A percentile compares a stretch with the other conserved stretches of the same genome.
Conservation (phyloP, 2,797 vertebrate species). For the Balearica regulorum region DNA sequence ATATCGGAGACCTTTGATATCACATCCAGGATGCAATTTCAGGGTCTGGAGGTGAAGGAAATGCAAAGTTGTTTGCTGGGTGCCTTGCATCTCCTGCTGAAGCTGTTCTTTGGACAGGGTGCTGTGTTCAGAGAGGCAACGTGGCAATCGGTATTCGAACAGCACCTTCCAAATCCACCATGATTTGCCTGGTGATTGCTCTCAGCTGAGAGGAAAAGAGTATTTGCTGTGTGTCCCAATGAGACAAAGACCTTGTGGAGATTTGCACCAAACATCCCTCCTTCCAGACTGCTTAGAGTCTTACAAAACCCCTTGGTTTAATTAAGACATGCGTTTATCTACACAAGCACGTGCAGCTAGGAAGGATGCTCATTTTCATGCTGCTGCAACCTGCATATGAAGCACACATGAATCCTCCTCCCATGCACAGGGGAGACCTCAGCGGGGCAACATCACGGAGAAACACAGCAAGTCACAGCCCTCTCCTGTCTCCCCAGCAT, state of each 20-base stretch:
- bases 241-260: not conserved
- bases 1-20: not conserved
- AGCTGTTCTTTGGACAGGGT: not conserved
- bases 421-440: not conserved
- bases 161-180: not conserved
- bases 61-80: not conserved
- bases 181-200: not conserved
- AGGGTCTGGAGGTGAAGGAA: not conserved
- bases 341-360: not conserved
- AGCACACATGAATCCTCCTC: not conserved
- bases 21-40: not conserved
- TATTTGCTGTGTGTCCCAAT: rapidly evolving
- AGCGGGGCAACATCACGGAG: not conserved
- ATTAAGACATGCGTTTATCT: not conserved
- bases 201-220: not conserved
- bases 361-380: not conserved
- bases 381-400: not conserved
- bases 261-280: not conserved
- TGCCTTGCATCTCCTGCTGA: not conserved
- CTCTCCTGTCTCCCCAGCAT: not conserved
- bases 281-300: not conserved
- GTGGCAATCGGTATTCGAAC: rapidly evolving
- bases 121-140: not conserved
- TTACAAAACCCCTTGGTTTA: not conserved
- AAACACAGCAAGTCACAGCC: not conserved